Conservation (phyloP, 2,888 invertebrate species). For the Coenonympha arcania region DNA sequence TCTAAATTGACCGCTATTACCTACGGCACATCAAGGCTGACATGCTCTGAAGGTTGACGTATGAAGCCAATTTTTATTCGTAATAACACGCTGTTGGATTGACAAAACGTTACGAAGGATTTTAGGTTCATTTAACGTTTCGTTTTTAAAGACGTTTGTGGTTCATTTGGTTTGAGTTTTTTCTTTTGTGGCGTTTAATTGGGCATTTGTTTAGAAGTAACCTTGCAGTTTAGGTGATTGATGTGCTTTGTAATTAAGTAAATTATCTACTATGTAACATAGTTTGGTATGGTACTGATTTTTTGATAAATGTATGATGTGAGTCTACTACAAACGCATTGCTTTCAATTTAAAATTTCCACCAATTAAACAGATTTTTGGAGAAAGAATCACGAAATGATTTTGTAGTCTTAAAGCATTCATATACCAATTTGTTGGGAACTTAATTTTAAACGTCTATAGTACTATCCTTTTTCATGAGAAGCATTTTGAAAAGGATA, state of each 20-base stretch:
- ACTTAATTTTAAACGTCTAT: too few relatives aligned
- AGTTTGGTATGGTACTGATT: not conserved
- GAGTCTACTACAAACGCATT: too few relatives aligned
- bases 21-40: constrained; percentile 43
- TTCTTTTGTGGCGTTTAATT: constrained; percentile 26
- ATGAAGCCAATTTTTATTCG: constrained; percentile 37
- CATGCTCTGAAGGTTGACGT: constrained; percentile 20
- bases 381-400: too few relatives aligned
- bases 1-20: constrained; percentile 43
- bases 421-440: too few relatives aligned
- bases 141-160: constrained; percentile 47
- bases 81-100: constrained; percentile 48
- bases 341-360: too few relatives aligned
- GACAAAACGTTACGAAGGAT: constrained; percentile 50
- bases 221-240: constrained; percentile 18
- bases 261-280: not conserved
- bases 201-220: constrained; percentile 23
- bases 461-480: too few relatives aligned
- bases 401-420: too few relatives aligned
- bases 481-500: too few relatives aligned
- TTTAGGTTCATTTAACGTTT: constrained; percentile 32
- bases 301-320: too few relatives aligned
- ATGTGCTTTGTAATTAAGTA: not conserved
- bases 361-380: too few relatives aligned
- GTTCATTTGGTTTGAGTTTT: constrained; percentile 14